These are phyloP conservation scores for Bellardia bayeri DNA, from an alignment of 2,888 invertebrate genomes.

Conservation along the genomic window DNA sequence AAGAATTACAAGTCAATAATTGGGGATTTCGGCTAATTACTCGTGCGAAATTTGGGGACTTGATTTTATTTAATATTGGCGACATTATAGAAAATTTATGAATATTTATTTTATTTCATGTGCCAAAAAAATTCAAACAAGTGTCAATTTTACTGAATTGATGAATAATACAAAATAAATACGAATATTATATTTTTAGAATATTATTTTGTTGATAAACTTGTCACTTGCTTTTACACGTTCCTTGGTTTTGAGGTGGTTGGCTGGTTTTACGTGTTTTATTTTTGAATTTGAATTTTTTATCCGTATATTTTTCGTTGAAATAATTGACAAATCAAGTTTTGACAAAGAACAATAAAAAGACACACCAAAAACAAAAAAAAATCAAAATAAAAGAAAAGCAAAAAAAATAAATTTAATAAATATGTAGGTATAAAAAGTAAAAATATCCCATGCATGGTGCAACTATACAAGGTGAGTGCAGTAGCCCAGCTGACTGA, in stretches of 20 bases:
- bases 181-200: conserved; percentile 52
- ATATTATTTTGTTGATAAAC: conserved; percentile 16
- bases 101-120: conserved; percentile 36
- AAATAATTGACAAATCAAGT: conserved; percentile 64
- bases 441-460: conserved; percentile 5
- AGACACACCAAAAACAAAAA: not conserved
- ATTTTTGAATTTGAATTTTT: conserved; percentile 49
- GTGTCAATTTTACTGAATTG: conserved; percentile 57
- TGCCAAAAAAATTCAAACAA: conserved; percentile 57
- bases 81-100: conserved; percentile 40
- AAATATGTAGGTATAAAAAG: not conserved
- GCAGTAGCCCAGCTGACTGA: no score
- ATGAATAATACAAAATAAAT: conserved; percentile 51
- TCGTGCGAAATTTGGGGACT: conserved; percentile 18
- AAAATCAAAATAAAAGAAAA: conserved; percentile 18
- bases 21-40: conserved; percentile 35
- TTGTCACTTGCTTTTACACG: not conserved
- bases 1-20: conserved; percentile 57
- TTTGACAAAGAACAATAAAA: conserved; percentile 38
- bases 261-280: conserved; percentile 19
- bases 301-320: conserved; percentile 36
- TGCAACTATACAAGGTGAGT: no score
- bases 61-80: conserved; percentile 9
- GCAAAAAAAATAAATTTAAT: not conserved
- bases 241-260: not conserved